Evolutionary conservation across 2,113 vertebrate genomes (phyloP), one percentile per base, ranked within the genome.

Genomic region (Marmota flaviventris): DNA sequence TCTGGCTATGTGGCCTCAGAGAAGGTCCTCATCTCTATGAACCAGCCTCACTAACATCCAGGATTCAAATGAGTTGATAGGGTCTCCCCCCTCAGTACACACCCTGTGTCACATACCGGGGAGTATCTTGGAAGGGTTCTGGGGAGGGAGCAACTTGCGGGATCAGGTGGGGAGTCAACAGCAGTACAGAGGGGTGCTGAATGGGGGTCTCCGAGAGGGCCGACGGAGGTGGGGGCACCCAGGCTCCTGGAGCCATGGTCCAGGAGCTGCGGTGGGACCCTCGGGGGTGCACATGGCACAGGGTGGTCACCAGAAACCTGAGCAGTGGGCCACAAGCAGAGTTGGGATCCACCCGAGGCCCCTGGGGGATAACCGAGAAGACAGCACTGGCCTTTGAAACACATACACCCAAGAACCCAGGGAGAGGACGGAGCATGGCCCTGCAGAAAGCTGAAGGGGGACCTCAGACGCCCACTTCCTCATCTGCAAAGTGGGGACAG

Each of bases 41-140:
- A 24, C 13, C 51, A 25, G n/a, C 4, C 27, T 69, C 69, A 16
- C 37, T 12, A 61, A 37, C 65, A 67, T 18, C 8, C 9, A 56
- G 34, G 42, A 27, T n/a, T 9, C 8, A 4, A 45, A 27, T 8
- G 48, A 12, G 48, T 16, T 7, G 2, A 5, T 1, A 11, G 20
- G 8, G 8, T 25, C 29, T 22, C 18, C 29, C 61, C 13, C 17
- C n/a, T 12, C 22, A 20, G 27, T 16, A 34, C 51, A 51, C 8
- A 4, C 3, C 2, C 2, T 2, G 11, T 8, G 18, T 25, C 32
- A n/a, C 56, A 18, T 4, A 34, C n/a, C 0, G 0, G 24, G 16
- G 42, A 48, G 58, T 1, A 18, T 7, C 25, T 0, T 12, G 27
- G 8, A 48, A 85, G 58, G 67, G 39, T 4, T 42, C 48, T 34